Evolutionary conservation across 2,888 invertebrate species (phyloP).

Genomic region (Synanthedon tipuliformis): DNA sequence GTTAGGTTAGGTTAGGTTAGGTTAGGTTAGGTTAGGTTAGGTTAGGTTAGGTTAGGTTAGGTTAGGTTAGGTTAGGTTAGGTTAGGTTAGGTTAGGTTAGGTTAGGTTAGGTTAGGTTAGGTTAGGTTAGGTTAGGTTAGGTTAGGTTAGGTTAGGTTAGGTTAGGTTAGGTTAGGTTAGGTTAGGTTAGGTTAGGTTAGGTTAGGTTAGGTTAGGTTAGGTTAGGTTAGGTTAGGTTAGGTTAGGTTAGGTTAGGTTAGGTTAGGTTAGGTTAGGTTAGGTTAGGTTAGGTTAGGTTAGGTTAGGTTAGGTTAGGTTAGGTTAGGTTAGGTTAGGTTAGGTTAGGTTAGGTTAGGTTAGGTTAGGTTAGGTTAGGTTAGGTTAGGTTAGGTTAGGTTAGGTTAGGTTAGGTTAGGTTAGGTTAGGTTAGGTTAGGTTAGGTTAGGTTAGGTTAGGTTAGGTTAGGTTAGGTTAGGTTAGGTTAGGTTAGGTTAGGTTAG

Average conservation of each 20-base stretch:
- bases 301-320: slow-evolving; percentile 3
- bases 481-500: slow-evolving; percentile 1
- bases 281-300: slow-evolving; percentile 3
- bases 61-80: slow-evolving; percentile 7
- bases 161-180: slow-evolving; percentile 3
- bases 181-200: slow-evolving; percentile 2
- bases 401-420: slow-evolving; percentile 3
- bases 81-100: slow-evolving; percentile 4
- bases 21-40: slow-evolving; percentile 1
- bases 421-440: slow-evolving; percentile 2
- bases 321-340: slow-evolving; percentile 3
- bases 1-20: not conserved
- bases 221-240: slow-evolving; percentile 3
- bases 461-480: slow-evolving; percentile 1
- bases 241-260: slow-evolving; percentile 2
- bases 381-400: slow-evolving; percentile 3
- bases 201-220: slow-evolving; percentile 3
- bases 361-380: slow-evolving; percentile 2
- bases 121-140: slow-evolving; percentile 13
- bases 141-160: slow-evolving; percentile 13
- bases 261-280: slow-evolving; percentile 3
- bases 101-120: slow-evolving; percentile 4
- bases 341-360: slow-evolving; percentile 2
- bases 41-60: slow-evolving; percentile 2
- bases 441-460: slow-evolving; percentile 3